Base-by-base conservation (phyloP, 2,113 vertebrate species). In the Odontesthes bonariensis region DNA sequence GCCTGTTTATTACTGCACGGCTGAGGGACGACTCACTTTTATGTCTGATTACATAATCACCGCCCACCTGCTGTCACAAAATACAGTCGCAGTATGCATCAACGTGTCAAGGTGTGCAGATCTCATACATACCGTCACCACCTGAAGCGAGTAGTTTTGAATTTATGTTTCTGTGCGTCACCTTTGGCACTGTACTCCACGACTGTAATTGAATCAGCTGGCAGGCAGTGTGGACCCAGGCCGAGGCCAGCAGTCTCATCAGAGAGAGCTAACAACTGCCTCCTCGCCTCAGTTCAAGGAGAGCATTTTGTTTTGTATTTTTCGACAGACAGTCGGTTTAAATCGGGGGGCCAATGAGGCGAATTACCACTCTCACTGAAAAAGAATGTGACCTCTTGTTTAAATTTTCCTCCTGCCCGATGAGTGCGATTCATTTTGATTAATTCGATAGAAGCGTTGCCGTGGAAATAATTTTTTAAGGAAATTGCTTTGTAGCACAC, bases 251-350 rank as follows among this genome's bases (percentile, higher is more conserved):
- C 67, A 70, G 64, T 72, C 74, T 83, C 76, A 78, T 84, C 82
- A 74, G 63, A 56, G 63, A 62, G 31, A 9, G 20, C 52, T 81
- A 79, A 82, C 82, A 82, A 86, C 70, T 38, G 53, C 70, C 77
- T 62, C 71, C 68, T 40, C 82, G 61, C 69, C 77, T 54, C 63
- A 10, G 69, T 69, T 63, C 40, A 4, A 53, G 72, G 54, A 83
- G 77, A 83, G 74, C 81, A 33, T 77, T 86, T 84, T 77, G 86
- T 75, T 85, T 81, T 81, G 75, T 77, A 6, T 7, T 8, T 35
- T 38, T 77, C 8, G 7, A 46, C 71, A 63, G 69, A 58, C 27
- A 44, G 35, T 38, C 8, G 35, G 8, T 4, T 38, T 38, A 38
- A 38, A 38, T n/a, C n/a, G n/a, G n/a, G n/a, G n/a, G 35, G 42